phyloP scores from a whole-genome alignment of 2,888 invertebrate genomes.

The Macropis europaea region DNA sequence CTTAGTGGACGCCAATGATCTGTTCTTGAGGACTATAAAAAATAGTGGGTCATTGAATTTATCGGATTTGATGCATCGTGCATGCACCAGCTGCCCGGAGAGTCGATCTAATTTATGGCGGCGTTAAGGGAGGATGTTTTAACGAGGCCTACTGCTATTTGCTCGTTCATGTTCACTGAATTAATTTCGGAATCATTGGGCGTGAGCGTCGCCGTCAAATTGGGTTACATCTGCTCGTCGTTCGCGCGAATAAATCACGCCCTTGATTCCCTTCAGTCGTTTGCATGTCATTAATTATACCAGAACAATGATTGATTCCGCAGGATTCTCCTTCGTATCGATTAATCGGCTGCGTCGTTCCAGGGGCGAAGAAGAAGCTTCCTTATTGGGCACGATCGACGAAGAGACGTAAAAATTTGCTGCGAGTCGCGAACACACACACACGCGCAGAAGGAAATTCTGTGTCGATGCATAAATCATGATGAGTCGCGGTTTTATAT shows the following conservation, averaged over 20 bases:
- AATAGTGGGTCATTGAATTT: no score
- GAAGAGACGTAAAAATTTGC: background rate
- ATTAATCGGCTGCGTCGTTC: slow-evolving; percentile 24
- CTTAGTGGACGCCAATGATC: no score
- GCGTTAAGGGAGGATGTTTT: slow-evolving; percentile 31
- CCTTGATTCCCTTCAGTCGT: slow-evolving; percentile 59
- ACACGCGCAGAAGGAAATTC: slow-evolving; percentile 6
- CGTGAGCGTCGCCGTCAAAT: slow-evolving; percentile 46
- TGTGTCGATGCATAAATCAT: slow-evolving; percentile 48
- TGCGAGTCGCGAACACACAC: background rate
- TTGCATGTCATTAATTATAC: slow-evolving; percentile 63
- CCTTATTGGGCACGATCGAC: background rate
- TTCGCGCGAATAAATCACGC: slow-evolving; percentile 54
- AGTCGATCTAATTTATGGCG: slow-evolving; percentile 40
- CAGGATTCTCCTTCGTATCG: background rate
- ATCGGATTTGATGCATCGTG: no score
- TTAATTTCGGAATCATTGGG: slow-evolving; percentile 59
- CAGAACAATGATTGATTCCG: slow-evolving; percentile 54
- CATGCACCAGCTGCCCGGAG: slow-evolving; percentile 23
- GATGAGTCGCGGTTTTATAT: slow-evolving; percentile 48
- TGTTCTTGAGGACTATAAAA: no score
- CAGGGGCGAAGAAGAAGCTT: background rate
- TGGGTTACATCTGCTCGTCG: slow-evolving; percentile 54
- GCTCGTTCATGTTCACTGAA: slow-evolving; percentile 48
- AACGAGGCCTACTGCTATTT: slow-evolving; percentile 33